phyloP scores from a whole-genome alignment of 2,113 vertebrate species.

The Varanus komodoensis region DNA sequence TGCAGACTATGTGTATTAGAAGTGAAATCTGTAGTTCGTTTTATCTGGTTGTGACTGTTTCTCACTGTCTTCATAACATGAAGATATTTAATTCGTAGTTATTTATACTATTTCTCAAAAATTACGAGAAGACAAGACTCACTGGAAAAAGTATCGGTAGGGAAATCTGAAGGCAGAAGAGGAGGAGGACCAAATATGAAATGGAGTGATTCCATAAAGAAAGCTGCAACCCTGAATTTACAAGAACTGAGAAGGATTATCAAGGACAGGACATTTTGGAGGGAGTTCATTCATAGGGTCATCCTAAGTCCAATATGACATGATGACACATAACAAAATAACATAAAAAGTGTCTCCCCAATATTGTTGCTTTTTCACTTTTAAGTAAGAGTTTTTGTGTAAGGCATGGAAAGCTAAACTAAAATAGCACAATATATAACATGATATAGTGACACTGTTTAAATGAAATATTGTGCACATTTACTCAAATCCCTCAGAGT shows the following conservation, averaged over 20 bases:
- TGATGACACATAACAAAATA: too few species aligned
- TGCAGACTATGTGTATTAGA: neutral
- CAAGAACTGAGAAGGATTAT: too few species aligned
- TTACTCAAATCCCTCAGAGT: neutral
- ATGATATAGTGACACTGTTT: neutral
- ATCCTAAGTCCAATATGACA: too few species aligned
- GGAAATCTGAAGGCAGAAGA: too few species aligned
- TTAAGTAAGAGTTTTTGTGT: too few species aligned
- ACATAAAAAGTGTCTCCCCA: neutral
- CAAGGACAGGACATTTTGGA: too few species aligned
- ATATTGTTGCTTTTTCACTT: neutral
- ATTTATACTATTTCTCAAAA: neutral
- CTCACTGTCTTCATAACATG: neutral
- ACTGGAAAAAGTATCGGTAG: too few species aligned
- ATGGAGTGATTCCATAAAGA: too few species aligned
- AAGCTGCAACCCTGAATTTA: too few species aligned
- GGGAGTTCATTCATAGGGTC: too few species aligned
- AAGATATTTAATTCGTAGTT: neutral
- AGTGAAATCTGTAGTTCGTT: neutral
- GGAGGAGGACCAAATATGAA: too few species aligned
- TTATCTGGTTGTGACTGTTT: neutral
- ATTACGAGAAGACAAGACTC: too few species aligned
- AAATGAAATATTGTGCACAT: neutral
- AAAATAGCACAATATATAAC: neutral
- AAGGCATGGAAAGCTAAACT: conserved; percentile 4